Evolutionary conservation across 2,113 vertebrate genomes (phyloP).

Genomic region (Vireo altiloquus): DNA sequence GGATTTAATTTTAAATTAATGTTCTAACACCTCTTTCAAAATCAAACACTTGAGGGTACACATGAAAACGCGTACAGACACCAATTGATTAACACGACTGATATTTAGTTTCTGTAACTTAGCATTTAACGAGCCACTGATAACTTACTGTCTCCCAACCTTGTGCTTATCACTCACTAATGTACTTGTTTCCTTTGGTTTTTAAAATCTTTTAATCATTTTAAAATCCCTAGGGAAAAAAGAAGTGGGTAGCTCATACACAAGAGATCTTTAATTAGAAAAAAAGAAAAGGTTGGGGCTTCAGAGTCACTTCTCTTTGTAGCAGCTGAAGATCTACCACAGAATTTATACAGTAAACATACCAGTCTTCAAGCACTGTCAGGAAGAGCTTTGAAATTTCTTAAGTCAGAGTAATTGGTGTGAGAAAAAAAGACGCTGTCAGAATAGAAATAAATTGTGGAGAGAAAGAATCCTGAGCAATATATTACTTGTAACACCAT

Average conservation of each 20-base stretch:
- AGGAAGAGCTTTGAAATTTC: background rate
- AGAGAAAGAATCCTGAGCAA: background rate
- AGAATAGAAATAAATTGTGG: background rate
- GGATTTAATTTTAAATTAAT: background rate
- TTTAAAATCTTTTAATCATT: background rate
- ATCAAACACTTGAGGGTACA: background rate
- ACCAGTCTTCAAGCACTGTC: background rate
- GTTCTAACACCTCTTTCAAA: background rate
- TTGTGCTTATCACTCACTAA: background rate
- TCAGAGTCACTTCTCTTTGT: background rate
- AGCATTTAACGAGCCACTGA: background rate
- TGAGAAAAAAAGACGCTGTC: background rate
- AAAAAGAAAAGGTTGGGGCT: background rate
- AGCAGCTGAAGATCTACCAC: background rate
- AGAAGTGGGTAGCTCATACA: background rate
- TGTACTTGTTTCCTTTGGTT: background rate
- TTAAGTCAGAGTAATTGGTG: background rate
- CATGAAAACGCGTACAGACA: background rate
- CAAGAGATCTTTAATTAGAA: background rate
- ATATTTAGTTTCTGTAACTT: background rate
- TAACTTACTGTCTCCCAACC: background rate
- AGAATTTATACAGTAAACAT: background rate
- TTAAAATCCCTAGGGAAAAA: background rate
- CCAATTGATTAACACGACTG: rapidly evolving
- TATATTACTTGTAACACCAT: background rate